Evolutionary conservation across 2,113 vertebrate genomes (phyloP).

Genomic region (Crocuta crocuta): DNA sequence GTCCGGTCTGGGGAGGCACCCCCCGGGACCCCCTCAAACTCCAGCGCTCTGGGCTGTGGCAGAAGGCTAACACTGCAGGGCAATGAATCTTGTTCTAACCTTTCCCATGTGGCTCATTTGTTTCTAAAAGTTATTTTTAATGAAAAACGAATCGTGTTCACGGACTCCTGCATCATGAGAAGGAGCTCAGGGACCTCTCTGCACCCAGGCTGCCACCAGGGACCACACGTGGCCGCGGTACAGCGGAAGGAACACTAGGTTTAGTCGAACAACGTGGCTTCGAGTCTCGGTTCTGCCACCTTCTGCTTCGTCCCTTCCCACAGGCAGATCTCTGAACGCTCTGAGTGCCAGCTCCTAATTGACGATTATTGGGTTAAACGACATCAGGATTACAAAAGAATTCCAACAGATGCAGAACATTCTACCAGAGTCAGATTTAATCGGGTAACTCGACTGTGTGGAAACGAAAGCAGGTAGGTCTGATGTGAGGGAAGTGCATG

Average conservation of each 20-base stretch:
- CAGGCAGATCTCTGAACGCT: background rate
- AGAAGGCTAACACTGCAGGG: background rate
- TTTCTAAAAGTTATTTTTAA: background rate
- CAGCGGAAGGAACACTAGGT: accelerated
- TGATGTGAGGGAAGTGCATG: background rate
- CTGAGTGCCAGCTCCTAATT: background rate
- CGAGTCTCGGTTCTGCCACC: too few relatives aligned
- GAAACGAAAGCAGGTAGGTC: background rate
- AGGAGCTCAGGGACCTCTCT: background rate
- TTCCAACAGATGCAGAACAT: background rate
- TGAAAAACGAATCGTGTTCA: background rate
- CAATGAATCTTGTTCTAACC: background rate
- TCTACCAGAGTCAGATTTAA: background rate
- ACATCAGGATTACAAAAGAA: slow-evolving; percentile 33
- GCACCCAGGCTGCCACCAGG: accelerated
- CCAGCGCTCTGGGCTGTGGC: too few relatives aligned
- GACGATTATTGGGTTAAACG: background rate
- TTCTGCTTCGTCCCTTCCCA: background rate
- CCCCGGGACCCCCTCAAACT: background rate
- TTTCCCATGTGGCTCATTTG: background rate
- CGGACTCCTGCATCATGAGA: background rate
- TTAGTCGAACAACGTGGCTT: background rate
- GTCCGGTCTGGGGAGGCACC: too few relatives aligned
- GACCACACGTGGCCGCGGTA: accelerated
- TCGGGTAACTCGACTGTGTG: background rate